phyloP scores from a whole-genome alignment of 2,888 invertebrate genomes.

The Elysia crispata region DNA sequence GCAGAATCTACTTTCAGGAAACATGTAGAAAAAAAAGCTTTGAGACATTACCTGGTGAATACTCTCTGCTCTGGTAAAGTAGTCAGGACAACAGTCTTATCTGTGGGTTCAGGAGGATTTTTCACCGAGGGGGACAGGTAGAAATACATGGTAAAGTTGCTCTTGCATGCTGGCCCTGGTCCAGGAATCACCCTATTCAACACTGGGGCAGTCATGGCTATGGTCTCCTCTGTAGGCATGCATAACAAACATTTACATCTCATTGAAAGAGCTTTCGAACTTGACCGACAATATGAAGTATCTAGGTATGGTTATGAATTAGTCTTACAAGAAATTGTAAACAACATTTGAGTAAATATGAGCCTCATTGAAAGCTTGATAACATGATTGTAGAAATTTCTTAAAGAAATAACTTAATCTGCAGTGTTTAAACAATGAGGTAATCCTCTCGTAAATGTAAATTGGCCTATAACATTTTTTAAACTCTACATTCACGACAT shows the following conservation, averaged over 20 bases:
- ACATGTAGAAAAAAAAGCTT: too few relatives aligned
- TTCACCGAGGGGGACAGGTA: slow-evolving; percentile 56
- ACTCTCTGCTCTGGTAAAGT: slow-evolving; percentile 57
- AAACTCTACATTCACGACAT: too few relatives aligned
- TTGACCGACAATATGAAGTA: neutral
- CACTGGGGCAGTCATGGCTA: slow-evolving; percentile 72
- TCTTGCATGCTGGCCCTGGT: slow-evolving; percentile 67
- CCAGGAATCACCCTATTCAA: slow-evolving; percentile 63
- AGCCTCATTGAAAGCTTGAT: neutral
- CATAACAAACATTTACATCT: neutral
- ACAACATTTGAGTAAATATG: neutral
- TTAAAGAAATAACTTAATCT: too few relatives aligned
- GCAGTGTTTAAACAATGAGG: too few relatives aligned
- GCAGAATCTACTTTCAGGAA: too few relatives aligned
- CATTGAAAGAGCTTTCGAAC: neutral
- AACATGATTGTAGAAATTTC: too few relatives aligned
- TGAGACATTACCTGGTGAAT: slow-evolving; percentile 51
- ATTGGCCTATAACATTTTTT: too few relatives aligned
- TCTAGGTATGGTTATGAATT: neutral
- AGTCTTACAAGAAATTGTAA: neutral
- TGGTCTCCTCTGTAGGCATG: slow-evolving; percentile 58
- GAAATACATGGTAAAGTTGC: slow-evolving; percentile 68
- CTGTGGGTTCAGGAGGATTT: slow-evolving; percentile 60
- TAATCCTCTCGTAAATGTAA: too few relatives aligned
- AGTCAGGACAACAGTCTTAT: slow-evolving; percentile 60